Conservation (phyloP, 2,113 vertebrate genomes). For the Grallaria varia region DNA sequence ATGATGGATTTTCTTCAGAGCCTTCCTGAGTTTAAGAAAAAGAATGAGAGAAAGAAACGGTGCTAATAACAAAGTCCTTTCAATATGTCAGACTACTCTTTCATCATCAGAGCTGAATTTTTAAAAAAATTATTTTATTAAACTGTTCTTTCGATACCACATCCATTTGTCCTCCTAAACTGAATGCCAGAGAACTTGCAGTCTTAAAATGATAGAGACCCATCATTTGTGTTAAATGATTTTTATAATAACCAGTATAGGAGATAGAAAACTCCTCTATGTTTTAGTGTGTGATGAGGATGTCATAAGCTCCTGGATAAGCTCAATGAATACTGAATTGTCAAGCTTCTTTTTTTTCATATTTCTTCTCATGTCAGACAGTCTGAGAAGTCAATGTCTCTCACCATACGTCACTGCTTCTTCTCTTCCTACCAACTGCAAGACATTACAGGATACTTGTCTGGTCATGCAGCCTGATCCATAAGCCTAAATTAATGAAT, state of each 20-base stretch:
- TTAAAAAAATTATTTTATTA: not conserved
- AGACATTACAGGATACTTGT: not conserved
- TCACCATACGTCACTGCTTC: not conserved
- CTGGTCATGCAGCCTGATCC: not conserved
- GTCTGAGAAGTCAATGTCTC: not conserved
- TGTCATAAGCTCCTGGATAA: not conserved
- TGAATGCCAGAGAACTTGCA: not conserved
- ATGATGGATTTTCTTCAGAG: accelerated
- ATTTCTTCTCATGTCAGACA: not conserved
- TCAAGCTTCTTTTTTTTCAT: not conserved
- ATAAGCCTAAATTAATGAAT: not conserved
- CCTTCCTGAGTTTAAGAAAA: not conserved
- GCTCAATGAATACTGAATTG: not conserved
- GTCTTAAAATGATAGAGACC: not conserved
- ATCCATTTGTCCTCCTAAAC: not conserved
- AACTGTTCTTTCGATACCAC: not conserved
- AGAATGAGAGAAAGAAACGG: not conserved
- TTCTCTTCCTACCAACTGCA: not conserved
- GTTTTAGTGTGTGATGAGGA: not conserved
- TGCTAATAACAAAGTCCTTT: not conserved
- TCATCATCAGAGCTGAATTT: not conserved
- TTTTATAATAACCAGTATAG: not conserved
- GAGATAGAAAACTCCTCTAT: not conserved
- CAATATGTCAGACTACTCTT: not conserved
- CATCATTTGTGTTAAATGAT: not conserved